A percentile compares a stretch with the other conserved stretches of the same genome.
These are phyloP conservation scores for Athripsodes cinereus DNA, from an alignment of 2,888 invertebrate genomes.

Conservation along the genomic window DNA sequence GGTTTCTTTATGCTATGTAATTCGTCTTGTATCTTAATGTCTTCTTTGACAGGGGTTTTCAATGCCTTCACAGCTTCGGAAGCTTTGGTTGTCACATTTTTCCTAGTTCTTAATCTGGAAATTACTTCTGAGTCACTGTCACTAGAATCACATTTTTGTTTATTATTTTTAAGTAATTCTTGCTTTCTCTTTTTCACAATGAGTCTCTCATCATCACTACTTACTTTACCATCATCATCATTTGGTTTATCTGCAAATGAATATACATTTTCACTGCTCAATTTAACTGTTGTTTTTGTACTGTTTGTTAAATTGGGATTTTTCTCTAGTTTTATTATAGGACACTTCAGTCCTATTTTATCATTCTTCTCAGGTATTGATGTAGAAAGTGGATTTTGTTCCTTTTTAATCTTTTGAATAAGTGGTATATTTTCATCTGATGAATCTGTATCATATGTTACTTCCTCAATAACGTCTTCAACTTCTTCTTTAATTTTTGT, in stretches of 20 bases:
- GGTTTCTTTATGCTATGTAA: slow-evolving; percentile 44
- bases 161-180: slow-evolving; percentile 32
- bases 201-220: slow-evolving; percentile 31
- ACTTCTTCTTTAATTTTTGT: slow-evolving; percentile 28
- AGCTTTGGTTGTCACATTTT: slow-evolving; percentile 28
- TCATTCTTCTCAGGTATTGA: slow-evolving; percentile 9
- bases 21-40: slow-evolving; percentile 39
- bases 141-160: slow-evolving; percentile 33
- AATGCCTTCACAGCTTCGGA: slow-evolving; percentile 26
- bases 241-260: slow-evolving; percentile 22
- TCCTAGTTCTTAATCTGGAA: slow-evolving; percentile 35
- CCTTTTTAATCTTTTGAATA: slow-evolving; percentile 43
- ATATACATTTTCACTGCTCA: slow-evolving; percentile 13
- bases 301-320: slow-evolving; percentile 13
- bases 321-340: slow-evolving; percentile 26
- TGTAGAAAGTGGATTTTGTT: slow-evolving; percentile 29
- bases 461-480: slow-evolving; percentile 30
- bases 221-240: slow-evolving; percentile 34
- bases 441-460: slow-evolving; percentile 32
- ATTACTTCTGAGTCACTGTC: slow-evolving; percentile 42
- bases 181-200: slow-evolving; percentile 31
- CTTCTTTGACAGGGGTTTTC: slow-evolving; percentile 39
- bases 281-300: slow-evolving; percentile 5
- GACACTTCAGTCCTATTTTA: slow-evolving; percentile 14
- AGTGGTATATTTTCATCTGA: slow-evolving; percentile 45